Conservation (phyloP, 2,797 vertebrate genomes). For the Acropternis orthonyx region DNA sequence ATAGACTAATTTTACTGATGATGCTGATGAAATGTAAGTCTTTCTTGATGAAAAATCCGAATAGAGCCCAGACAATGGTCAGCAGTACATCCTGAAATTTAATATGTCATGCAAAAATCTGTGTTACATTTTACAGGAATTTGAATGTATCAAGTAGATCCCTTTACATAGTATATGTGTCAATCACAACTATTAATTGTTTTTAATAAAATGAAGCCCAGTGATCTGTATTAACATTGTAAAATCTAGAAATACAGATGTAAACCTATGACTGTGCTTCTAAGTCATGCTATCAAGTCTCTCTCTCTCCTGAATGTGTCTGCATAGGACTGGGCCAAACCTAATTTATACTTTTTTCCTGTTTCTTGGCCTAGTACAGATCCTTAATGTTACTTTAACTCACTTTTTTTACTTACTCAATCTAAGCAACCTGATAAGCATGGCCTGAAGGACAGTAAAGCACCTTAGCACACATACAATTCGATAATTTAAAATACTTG, state of each 20-base stretch:
- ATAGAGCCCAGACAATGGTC: neutral
- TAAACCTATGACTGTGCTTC: neutral
- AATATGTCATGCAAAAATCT: neutral
- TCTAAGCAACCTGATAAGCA: constrained; percentile 7
- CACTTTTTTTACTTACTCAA: constrained; percentile 1
- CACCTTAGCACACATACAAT: neutral
- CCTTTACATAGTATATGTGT: neutral
- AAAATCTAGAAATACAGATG: neutral
- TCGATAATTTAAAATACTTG: neutral
- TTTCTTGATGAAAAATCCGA: constrained; percentile 5
- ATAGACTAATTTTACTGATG: constrained; percentile 5
- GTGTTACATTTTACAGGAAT: neutral
- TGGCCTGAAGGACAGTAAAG: constrained; percentile 24
- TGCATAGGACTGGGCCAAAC: neutral
- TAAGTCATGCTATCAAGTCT: neutral
- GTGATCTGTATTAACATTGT: neutral
- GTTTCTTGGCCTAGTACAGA: constrained; percentile 14
- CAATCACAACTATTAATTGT: neutral
- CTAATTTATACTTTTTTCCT: constrained; percentile 11
- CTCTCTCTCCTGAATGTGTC: neutral
- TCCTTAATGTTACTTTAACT: constrained; percentile 40
- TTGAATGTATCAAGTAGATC: neutral
- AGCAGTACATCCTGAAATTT: neutral
- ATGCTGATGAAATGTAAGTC: neutral
- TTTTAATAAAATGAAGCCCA: neutral